Conservation (phyloP, 2,113 vertebrate genomes). For the Proterorhinus semilunaris region DNA sequence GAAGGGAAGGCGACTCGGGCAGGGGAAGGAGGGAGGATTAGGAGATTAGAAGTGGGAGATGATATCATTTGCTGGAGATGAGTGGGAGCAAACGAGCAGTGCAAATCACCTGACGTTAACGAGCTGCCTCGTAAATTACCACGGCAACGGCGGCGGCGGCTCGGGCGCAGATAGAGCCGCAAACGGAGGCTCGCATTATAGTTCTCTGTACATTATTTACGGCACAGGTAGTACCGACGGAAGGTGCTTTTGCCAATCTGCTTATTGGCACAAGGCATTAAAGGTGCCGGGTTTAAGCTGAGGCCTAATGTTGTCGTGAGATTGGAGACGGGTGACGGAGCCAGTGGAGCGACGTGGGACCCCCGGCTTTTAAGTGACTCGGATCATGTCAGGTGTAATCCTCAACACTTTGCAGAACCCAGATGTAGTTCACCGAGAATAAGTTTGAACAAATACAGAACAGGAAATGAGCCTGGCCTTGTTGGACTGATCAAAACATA, state of each 20-base stretch:
- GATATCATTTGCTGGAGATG: conserved; percentile 76
- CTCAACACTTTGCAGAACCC: no score
- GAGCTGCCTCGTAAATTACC: conserved; percentile 79
- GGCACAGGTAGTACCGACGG: conserved; percentile 36
- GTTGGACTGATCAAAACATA: no score
- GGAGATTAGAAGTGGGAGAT: conserved; percentile 68
- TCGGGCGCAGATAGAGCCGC: conserved; percentile 29
- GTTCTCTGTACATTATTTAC: conserved; percentile 65
- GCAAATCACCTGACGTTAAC: conserved; percentile 77
- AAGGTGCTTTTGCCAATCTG: conserved; percentile 13
- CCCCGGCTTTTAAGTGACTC: not conserved
- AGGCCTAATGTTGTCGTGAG: conserved; percentile 25
- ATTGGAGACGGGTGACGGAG: conserved; percentile 24
- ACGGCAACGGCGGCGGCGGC: conserved; percentile 48
- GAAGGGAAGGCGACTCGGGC: no score
- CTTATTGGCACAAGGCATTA: conserved; percentile 23
- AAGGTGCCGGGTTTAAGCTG: conserved; percentile 29
- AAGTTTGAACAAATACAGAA: no score
- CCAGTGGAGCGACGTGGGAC: not conserved
- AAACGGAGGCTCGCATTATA: conserved; percentile 51
- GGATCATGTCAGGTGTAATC: no score
- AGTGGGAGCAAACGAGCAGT: conserved; percentile 72
- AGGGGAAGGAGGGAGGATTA: conserved; percentile 55
- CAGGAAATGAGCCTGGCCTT: no score
- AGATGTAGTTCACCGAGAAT: no score